Evolutionary conservation across 1,140 invertebrate species (phyloP).

Genomic region (Rhyzopertha dominica): DNA sequence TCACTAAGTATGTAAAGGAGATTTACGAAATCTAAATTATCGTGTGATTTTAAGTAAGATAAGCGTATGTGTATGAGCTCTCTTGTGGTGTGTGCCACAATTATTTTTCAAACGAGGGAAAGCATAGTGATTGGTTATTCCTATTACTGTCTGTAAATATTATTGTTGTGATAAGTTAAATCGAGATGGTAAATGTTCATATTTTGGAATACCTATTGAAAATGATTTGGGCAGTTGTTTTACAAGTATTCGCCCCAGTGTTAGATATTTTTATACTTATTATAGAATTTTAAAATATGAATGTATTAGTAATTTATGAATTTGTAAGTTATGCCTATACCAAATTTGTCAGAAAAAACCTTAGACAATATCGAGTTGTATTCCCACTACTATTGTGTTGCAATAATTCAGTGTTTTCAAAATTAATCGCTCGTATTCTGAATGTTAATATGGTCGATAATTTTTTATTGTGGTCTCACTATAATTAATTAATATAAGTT

Average conservation of each 20-base stretch:
- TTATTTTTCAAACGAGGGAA: slow-evolving; percentile 13
- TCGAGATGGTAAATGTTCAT: slow-evolving; percentile 26
- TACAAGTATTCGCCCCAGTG: slow-evolving; percentile 11
- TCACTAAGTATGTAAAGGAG: background rate
- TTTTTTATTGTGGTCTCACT: slow-evolving; percentile 29
- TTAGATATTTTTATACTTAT: slow-evolving; percentile 16
- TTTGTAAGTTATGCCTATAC: slow-evolving; percentile 4
- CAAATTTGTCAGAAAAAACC: background rate
- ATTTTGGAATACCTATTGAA: slow-evolving; percentile 17
- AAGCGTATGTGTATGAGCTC: slow-evolving; percentile 24
- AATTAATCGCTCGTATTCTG: background rate
- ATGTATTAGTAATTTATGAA: slow-evolving; percentile 7
- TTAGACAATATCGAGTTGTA: background rate
- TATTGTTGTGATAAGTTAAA: slow-evolving; percentile 36
- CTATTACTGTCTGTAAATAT: slow-evolving; percentile 33
- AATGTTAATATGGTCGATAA: slow-evolving; percentile 26
- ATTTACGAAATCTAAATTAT: background rate
- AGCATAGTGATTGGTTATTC: slow-evolving; percentile 16
- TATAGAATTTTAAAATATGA: slow-evolving; percentile 10
- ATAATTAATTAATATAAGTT: slow-evolving; percentile 24
- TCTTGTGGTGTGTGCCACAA: slow-evolving; percentile 20
- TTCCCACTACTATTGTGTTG: background rate
- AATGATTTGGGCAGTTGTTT: too few relatives aligned
- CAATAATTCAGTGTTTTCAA: background rate
- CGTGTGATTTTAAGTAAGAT: slow-evolving; percentile 7